Base-by-base conservation (phyloP, 1,140 invertebrate species). In the Mizuhopecten yessoensis region DNA sequence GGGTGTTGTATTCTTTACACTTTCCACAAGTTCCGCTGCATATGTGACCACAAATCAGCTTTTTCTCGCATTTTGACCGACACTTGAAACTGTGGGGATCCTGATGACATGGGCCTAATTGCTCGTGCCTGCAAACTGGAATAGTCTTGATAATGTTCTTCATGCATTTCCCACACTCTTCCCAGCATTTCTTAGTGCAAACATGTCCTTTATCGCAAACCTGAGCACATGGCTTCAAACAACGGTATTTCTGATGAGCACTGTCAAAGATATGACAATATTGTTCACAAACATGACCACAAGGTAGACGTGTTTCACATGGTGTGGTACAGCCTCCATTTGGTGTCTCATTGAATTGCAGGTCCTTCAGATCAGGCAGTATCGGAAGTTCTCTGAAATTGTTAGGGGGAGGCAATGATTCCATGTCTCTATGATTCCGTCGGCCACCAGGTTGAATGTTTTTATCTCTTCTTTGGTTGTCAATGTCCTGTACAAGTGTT, bases 31-130 rank as follows among this genome's bases (percentile, higher is more conserved):
- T 90, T 13, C 39, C 34, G 0, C 94, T 95, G 94, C 98, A 98
- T 88, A 95, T 93, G 96, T 98, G 98, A 0, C 95, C 96, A 95
- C 97, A 98, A 15, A 42, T 36, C 34, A 93, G 88, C 17, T 36
- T 29, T 33, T 87, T 33, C 33, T 86, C 13, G 87, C 94, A 94
- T 15, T 39, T 33, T 10, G 87, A 57, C 17, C 29, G 13, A 34
- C 92, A 94, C 9, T 29, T 87, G 20, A 88, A 93, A 23, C 13
- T 87, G n/a, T 29, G 36, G 20, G 92, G 92, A 45, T 93, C 90
- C n/a, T 86, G 39, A 75, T 90, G 89, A 92, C 94, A 95, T n/a
- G 86, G 75, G 20, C 93, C 86, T 33, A 34, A 34, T 34, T 93
- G 90, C 15, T 86, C n/a, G 86, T 93, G 93, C 33, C 90, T 86